These are phyloP conservation scores for Geococcyx californianus DNA, from an alignment of 2,113 vertebrate species.

Conservation along the genomic window DNA sequence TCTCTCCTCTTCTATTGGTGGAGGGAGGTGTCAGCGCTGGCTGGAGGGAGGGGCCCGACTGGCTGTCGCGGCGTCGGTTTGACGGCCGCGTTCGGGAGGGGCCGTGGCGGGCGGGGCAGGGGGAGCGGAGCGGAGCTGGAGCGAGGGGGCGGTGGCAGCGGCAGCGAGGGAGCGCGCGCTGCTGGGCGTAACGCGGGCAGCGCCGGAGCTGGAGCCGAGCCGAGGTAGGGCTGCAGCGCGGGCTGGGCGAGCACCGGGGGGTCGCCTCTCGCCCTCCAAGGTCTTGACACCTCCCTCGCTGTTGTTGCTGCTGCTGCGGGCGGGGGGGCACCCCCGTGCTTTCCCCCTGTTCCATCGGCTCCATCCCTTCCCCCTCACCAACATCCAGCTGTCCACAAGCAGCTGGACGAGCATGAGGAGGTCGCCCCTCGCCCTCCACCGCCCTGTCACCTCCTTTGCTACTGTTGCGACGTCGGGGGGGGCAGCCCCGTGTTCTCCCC, in stretches of 20 bases:
- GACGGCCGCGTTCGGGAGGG: neutral
- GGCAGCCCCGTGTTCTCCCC: no score
- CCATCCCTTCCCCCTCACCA: neutral
- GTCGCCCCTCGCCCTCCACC: no score
- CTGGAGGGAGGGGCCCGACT: neutral
- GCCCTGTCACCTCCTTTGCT: no score
- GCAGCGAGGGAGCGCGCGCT: neutral
- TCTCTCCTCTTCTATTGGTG: neutral
- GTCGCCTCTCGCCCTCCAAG: neutral
- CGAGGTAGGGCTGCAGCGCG: neutral
- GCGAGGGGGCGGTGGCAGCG: no score
- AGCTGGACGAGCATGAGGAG: no score
- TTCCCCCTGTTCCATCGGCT: neutral
- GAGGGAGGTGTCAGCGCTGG: neutral
- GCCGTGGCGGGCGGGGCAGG: conserved; percentile 27
- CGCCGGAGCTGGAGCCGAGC: neutral
- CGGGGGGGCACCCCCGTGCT: neutral
- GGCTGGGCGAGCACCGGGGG: neutral
- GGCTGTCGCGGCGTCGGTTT: neutral
- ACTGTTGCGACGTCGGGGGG: no score
- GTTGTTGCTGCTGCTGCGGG: neutral
- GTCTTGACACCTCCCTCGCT: neutral
- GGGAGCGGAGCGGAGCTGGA: no score
- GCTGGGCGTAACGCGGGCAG: neutral
- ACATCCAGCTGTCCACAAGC: no score